These are phyloP conservation scores for Hycleus phaleratus DNA, from an alignment of 1,140 invertebrate species.

Conservation along the genomic window DNA sequence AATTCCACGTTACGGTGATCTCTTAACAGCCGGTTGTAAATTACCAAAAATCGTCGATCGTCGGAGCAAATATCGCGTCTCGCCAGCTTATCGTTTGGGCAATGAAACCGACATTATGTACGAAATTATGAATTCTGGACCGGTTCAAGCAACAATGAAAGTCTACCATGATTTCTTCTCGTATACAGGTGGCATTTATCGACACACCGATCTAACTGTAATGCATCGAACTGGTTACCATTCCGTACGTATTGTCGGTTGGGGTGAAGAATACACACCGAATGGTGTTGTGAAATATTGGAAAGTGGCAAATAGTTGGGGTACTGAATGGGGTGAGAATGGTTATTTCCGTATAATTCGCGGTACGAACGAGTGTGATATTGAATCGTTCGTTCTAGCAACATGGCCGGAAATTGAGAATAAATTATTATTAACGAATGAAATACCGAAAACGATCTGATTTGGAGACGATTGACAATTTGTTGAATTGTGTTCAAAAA, in stretches of 20 bases:
- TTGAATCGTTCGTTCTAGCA: conserved; percentile 76
- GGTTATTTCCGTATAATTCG: conserved; percentile 76
- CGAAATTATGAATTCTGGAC: conserved; percentile 83
- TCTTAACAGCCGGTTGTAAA: conserved; percentile 49
- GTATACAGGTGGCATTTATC: conserved; percentile 78
- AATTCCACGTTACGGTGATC: conserved; percentile 44
- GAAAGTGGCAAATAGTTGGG: conserved; percentile 89
- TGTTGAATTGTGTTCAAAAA: too few relatives aligned
- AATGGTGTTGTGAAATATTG: conserved; percentile 67
- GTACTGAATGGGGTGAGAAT: conserved; percentile 77
- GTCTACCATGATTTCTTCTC: conserved; percentile 88
- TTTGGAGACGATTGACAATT: too few relatives aligned
- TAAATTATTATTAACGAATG: conserved; percentile 38
- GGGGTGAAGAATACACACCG: conserved; percentile 66
- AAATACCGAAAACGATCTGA: too few relatives aligned
- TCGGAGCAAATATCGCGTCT: conserved; percentile 63
- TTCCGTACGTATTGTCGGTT: conserved; percentile 84
- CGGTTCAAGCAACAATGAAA: conserved; percentile 89
- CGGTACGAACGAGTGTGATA: conserved; percentile 76
- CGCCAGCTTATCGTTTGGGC: conserved; percentile 74
- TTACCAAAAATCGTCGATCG: conserved; percentile 42
- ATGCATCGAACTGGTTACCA: conserved; percentile 63
- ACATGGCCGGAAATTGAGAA: conserved; percentile 54
- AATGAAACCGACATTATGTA: conserved; percentile 81
- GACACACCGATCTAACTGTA: conserved; percentile 48